These are phyloP conservation scores for Formica exsecta DNA, from an alignment of 1,140 invertebrate species.

Conservation along the genomic window DNA sequence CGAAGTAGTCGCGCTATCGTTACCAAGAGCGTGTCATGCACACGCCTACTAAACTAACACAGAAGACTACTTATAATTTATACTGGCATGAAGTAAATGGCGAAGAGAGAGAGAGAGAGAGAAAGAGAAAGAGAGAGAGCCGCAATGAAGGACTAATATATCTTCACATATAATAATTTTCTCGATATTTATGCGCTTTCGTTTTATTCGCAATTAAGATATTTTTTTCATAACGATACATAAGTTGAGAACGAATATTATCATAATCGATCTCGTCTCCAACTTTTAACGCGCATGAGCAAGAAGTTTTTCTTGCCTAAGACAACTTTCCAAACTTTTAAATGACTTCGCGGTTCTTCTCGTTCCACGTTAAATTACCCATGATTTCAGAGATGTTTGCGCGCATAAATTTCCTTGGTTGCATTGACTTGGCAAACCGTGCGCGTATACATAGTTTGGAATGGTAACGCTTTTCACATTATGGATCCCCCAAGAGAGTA, in stretches of 20 bases:
- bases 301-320: conserved; percentile 19
- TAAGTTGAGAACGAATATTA: conserved; percentile 29
- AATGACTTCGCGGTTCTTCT: conserved; percentile 58
- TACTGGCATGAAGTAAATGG: background rate
- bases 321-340: conserved; percentile 57
- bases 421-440: conserved; percentile 53
- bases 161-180: background rate
- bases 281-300: conserved; percentile 53
- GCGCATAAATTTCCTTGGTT: conserved; percentile 55
- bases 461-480: conserved; percentile 54
- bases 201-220: background rate
- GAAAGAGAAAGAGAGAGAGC: conserved; percentile 2
- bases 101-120: background rate
- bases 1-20: conserved; percentile 56
- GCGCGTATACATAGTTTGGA: conserved; percentile 41
- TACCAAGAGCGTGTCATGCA: conserved; percentile 43
- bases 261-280: conserved; percentile 49
- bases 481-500: background rate
- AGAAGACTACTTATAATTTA: conserved; percentile 34
- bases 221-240: conserved; percentile 27
- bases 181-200: conserved; percentile 26
- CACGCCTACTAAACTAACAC: conserved; percentile 53
- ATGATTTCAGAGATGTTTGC: conserved; percentile 64
- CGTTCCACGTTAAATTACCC: conserved; percentile 62
- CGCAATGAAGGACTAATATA: background rate